phyloP scores from a whole-genome alignment of 2,888 invertebrate genomes.

The Hyposoter didymator region DNA sequence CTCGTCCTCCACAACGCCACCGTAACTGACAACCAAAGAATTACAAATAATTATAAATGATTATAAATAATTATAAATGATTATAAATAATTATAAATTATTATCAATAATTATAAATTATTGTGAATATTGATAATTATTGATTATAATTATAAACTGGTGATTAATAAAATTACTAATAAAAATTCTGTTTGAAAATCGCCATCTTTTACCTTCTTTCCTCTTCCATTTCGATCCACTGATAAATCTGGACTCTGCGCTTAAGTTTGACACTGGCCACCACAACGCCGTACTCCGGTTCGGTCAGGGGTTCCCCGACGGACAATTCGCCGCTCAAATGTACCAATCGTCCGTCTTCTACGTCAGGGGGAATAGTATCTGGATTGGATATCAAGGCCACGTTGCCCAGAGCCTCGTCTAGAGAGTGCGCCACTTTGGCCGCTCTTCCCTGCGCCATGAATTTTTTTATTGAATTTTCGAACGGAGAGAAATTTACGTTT shows the following conservation, averaged over 20 bases:
- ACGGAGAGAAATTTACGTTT: not conserved
- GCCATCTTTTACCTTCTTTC: conserved; percentile 87
- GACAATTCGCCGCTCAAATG: conserved; percentile 91
- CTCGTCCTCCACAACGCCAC: conserved; percentile 84
- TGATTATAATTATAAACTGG: no score
- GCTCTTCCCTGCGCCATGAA: conserved; percentile 88
- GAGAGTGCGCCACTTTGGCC: conserved; percentile 91
- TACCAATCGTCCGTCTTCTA: conserved; percentile 91
- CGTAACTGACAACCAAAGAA: no score
- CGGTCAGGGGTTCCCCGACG: conserved; percentile 92
- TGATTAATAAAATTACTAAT: no score
- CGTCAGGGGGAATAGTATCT: conserved; percentile 85
- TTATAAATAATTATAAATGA: no score
- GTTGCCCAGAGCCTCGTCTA: conserved; percentile 90
- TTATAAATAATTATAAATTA: no score
- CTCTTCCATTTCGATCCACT: conserved; percentile 91
- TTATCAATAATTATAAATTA: no score
- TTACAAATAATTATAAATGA: no score
- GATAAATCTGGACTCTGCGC: conserved; percentile 96
- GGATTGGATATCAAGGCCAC: conserved; percentile 86
- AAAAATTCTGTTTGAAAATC: no score
- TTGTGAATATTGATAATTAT: no score
- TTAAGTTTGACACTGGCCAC: conserved; percentile 93
- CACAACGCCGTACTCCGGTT: conserved; percentile 94
- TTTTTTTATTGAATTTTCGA: not conserved